Evolutionary conservation across 2,888 invertebrate species (phyloP).

Genomic region (Druceiella hillmani): DNA sequence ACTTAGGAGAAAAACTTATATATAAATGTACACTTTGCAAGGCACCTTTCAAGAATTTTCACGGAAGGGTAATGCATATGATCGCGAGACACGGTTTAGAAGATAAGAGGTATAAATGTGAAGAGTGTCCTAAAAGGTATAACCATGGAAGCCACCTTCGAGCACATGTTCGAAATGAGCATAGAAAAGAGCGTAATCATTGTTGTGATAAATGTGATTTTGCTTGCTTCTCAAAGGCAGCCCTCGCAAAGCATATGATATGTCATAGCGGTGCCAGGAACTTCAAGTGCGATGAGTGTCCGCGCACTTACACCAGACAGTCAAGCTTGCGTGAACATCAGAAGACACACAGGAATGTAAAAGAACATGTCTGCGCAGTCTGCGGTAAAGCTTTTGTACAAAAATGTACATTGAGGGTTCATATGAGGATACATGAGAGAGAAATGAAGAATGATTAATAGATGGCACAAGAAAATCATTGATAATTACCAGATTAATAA

Average conservation of each 20-base stretch:
- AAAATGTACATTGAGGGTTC: neutral
- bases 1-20: constrained; percentile 16
- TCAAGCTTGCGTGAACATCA: constrained; percentile 12
- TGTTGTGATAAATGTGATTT: constrained; percentile 14
- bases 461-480: no score
- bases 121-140: constrained; percentile 18
- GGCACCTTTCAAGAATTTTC: constrained; percentile 14
- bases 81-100: constrained; percentile 16
- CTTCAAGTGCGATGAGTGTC: constrained; percentile 13
- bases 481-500: no score
- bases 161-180: constrained; percentile 19
- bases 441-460: no score
- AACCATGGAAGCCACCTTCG: constrained; percentile 16
- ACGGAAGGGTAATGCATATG: constrained; percentile 15
- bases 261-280: constrained; percentile 15
- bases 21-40: constrained; percentile 18
- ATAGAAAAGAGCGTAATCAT: constrained; percentile 17
- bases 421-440: no score
- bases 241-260: constrained; percentile 14
- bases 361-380: neutral
- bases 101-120: constrained; percentile 18
- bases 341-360: constrained; percentile 14
- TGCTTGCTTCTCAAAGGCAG: constrained; percentile 16
- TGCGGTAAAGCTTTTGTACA: constrained; percentile 2
- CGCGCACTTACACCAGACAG: constrained; percentile 12